A percentile compares a stretch with the other conserved stretches of the same genome.
Evolutionary conservation across 2,888 invertebrate species (phyloP).

Genomic region (Deilephila elpenor): DNA sequence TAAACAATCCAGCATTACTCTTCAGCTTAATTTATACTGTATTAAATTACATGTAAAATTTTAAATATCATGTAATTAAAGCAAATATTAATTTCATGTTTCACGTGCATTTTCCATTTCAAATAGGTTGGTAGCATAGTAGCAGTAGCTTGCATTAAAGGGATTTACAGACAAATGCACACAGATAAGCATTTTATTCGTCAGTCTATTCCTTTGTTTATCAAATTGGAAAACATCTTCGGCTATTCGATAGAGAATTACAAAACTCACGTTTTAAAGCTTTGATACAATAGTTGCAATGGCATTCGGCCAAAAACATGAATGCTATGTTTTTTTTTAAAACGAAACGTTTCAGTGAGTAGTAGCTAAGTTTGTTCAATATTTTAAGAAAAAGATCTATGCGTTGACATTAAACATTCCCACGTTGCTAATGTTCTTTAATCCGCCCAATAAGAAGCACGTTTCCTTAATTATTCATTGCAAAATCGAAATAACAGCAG

Average conservation of each 20-base stretch:
- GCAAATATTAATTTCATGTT: too few species aligned
- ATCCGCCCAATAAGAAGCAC: background rate
- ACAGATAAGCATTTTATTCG: too few species aligned
- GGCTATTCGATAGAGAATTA: background rate
- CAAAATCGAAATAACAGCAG: background rate
- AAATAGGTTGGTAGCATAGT: too few species aligned
- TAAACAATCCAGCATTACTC: too few species aligned
- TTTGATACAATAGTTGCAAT: slow-evolving; percentile 8
- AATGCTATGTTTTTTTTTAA: background rate
- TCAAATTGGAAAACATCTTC: background rate
- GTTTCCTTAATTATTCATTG: background rate
- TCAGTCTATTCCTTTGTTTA: background rate
- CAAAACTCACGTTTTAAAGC: background rate
- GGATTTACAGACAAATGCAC: too few species aligned
- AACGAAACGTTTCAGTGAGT: background rate
- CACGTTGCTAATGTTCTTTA: background rate
- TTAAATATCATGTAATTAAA: too few species aligned
- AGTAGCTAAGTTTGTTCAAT: background rate
- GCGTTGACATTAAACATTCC: background rate
- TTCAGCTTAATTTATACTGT: too few species aligned
- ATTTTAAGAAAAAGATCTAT: background rate
- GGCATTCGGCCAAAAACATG: slow-evolving; percentile 10
- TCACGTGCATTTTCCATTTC: too few species aligned
- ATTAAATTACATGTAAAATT: too few species aligned
- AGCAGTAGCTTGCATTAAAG: too few species aligned